These are phyloP conservation scores for Manis crassicaudata DNA, from an alignment of 2,797 vertebrate genomes.

Conservation along the genomic window DNA sequence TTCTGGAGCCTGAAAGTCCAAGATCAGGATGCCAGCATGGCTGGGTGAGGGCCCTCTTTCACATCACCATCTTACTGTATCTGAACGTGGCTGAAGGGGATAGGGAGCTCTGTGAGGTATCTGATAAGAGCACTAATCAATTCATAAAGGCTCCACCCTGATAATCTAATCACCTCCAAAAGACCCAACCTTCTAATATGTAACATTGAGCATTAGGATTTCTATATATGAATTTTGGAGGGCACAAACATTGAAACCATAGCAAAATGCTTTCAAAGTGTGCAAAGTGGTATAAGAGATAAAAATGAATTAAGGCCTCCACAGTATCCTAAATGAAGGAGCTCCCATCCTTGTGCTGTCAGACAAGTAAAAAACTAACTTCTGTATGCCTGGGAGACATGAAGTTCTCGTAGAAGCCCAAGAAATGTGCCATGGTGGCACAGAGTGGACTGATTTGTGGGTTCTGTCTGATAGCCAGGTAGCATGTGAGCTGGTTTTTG, in stretches of 20 bases:
- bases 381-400: not conserved
- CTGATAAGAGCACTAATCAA: not conserved
- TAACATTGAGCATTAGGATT: not conserved
- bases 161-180: not conserved
- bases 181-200: not conserved
- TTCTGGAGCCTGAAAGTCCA: not conserved
- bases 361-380: not conserved
- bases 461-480: not conserved
- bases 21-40: not conserved
- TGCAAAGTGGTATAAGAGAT: not conserved
- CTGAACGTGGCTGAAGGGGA: not conserved
- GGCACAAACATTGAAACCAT: not conserved
- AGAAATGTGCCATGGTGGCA: not conserved
- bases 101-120: not conserved
- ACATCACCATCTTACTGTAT: rapidly evolving
- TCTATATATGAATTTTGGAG: not conserved
- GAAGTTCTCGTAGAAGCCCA: not conserved
- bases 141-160: not conserved
- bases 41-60: not conserved
- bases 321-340: not conserved
- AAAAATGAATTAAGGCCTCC: not conserved
- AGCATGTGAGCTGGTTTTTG: not conserved
- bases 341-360: too few species aligned
- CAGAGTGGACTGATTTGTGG: not conserved
- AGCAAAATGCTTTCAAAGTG: not conserved